A percentile compares a stretch with the other conserved stretches of the same genome.
Conservation (phyloP, 2,113 vertebrate genomes). For the Prunella fulvescens region DNA sequence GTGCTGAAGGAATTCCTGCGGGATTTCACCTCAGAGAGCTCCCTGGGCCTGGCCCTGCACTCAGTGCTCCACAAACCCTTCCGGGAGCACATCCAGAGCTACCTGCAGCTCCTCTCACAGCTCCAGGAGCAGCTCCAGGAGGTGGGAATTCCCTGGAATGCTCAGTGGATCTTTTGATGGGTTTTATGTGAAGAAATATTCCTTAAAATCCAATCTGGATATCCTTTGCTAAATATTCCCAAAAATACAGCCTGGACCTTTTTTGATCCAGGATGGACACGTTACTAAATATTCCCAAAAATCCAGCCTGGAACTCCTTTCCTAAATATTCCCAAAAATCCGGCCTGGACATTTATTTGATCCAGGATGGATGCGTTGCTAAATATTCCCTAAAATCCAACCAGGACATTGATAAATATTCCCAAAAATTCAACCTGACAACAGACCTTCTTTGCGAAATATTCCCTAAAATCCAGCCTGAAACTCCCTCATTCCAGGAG, state of each 20-base stretch:
- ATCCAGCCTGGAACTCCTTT: not conserved
- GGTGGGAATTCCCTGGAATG: not conserved
- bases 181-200: not conserved
- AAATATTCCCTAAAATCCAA: not conserved
- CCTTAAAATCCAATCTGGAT: not conserved
- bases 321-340: not conserved
- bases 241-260: not conserved
- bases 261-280: not conserved
- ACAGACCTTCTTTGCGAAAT: accelerated
- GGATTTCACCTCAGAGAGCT: not conserved
- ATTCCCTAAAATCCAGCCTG: not conserved
- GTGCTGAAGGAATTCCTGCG: not conserved
- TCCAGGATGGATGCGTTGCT: too few species aligned
- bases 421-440: accelerated
- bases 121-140: not conserved
- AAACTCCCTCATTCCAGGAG: too few species aligned
- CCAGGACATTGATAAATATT: not conserved
- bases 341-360: too few species aligned
- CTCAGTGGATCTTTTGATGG: accelerated
- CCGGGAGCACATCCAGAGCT: not conserved
- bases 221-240: not conserved
- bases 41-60: not conserved
- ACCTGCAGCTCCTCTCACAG: not conserved
- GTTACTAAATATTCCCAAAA: not conserved
- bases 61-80: not conserved